Evolutionary conservation across 2,797 vertebrate genomes (phyloP).

Genomic region (Lepidocolaptes lacrymiger): DNA sequence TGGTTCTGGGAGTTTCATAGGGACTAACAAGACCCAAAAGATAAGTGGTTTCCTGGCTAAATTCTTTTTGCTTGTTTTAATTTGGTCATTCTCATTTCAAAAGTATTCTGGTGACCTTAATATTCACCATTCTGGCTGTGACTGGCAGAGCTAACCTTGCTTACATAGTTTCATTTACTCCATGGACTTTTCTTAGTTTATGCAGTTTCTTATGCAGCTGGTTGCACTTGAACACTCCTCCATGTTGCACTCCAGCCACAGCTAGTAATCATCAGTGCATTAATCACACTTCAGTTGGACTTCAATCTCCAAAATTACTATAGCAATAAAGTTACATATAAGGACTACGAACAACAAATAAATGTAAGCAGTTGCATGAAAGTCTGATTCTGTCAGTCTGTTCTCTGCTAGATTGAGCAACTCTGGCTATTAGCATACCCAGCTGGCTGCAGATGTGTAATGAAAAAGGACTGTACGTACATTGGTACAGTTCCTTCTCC

Average conservation of each 20-base stretch:
- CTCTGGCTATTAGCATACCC: background rate
- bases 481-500: background rate
- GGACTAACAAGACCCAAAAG: slow-evolving; percentile 43
- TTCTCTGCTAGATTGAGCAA: background rate
- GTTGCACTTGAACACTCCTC: background rate
- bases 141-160: background rate
- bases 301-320: background rate
- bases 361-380: background rate
- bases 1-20: slow-evolving; percentile 2
- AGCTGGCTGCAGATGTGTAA: background rate
- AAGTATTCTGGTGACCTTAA: slow-evolving; percentile 13
- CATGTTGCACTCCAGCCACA: background rate
- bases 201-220: background rate
- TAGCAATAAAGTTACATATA: background rate
- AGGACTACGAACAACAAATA: background rate
- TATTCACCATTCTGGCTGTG: background rate
- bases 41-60: slow-evolving; percentile 47
- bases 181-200: background rate
- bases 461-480: background rate
- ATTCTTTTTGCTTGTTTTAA: slow-evolving; percentile 18
- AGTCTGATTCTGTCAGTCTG: background rate
- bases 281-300: background rate
- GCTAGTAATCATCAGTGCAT: background rate
- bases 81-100: background rate
- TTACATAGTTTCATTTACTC: background rate